Evolutionary conservation across 1,140 invertebrate genomes (phyloP), one percentile per base, ranked within the genome.

Genomic region (Brachionus koreanus): DNA sequence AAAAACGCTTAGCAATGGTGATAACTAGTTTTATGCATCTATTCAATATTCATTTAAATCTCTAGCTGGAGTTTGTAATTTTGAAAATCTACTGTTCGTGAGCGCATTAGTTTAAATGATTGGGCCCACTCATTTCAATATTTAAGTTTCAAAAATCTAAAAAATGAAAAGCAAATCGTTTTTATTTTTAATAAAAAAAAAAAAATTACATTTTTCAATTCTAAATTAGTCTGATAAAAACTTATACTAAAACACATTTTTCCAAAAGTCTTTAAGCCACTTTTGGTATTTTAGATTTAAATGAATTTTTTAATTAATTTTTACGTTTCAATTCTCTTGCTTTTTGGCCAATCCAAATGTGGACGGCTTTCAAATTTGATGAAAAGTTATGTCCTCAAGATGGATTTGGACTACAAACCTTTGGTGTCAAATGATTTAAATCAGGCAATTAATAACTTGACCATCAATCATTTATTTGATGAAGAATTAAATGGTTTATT

Each of bases 371-470:
- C 16, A 39, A 69, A 69, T 3, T 69, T 35, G 7, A 5, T 69
- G 5, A 19, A n/a, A 37, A 16, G 37, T 69, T 69, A 69, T 69
- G 37, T 37, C 5, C 37, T 69, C 16, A 69, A 69, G 16, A 69
- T 19, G 35, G 65, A 69, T 69, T 37, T 69, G 29, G 65, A 69
- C 37, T 69, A 69, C 29, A 65, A 37, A n/a, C 35, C 65, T 42
- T 9, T 39, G 37, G 16, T 2, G 5, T 33, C 29, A 2, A 69
- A 37, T n/a, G 1, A 37, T 1, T 69, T 39, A 33, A 19, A 19
- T 5, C 2, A 37, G 5, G 16, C 16, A 69, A 37, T 39, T 2
- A 69, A 43, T 33, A 69, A 69, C 29, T 25, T 29, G 16, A 39
- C 35, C 19, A 39, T 69, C 3, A 39, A 69, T 16, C 16, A 69